Evolutionary conservation across 2,113 vertebrate genomes (phyloP), one percentile per base, ranked within the genome.

Genomic region (Blennius ocellaris): DNA sequence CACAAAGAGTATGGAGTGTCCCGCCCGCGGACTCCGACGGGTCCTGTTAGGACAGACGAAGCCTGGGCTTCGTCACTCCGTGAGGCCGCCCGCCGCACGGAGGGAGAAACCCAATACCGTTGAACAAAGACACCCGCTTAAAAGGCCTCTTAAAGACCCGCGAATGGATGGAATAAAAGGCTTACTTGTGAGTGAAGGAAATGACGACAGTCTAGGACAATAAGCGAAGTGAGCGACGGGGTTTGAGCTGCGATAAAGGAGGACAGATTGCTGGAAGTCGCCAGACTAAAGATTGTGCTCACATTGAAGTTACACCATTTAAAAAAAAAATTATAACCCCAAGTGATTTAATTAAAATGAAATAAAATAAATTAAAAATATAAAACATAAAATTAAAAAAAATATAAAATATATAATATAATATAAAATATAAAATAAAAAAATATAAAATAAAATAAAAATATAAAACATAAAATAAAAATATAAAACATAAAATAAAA

Each of bases 1-100:
- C 80, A 77, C 66, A 76, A 54, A 4, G 61, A 67, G 65, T 58
- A 44, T 65, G 71, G 2, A 17, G 51, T 6, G 73, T 79, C 66
- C 69, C 40, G 11, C 66, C 69, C 40, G 11, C 66, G 65, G 83
- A 75, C 68, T 55, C 74, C 11, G 2, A 40, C 55, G 30, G 70
- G 11, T 61, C 21, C 45, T 16, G 74, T 11, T 56, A 53, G 51
- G 73, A 52, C 55, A 30, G 55, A 47, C 21, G 5, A 0, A 0
- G 67, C 21, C 84, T 89, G 87, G 76, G 59, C 78, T 88, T 65
- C 40, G 48, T 88, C 86, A 89, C 65, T 8, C 36, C 68, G 14
- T 14, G 16, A 67, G 56, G 67, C 63, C 17, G 8, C 52, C 39
- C 21, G 21, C 21, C 4, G 37, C 11, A 16, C 37, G 45, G 48